Conservation (phyloP, 2,888 invertebrate genomes). For the Campopleginae sp. region DNA sequence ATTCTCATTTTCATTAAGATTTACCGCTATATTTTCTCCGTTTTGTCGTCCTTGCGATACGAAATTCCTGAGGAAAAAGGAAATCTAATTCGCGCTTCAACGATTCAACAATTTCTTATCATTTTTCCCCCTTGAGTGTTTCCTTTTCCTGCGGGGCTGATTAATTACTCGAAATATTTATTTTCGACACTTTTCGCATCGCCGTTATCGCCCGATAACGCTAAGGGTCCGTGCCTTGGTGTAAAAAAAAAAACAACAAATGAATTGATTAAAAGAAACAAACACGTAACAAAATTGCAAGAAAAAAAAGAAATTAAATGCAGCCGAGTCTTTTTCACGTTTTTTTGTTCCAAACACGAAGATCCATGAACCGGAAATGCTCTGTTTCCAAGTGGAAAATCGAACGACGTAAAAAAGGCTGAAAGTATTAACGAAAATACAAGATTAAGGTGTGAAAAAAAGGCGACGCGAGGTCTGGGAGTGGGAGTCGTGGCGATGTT, state of each 20-base stretch:
- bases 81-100: background rate
- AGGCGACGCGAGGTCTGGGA: background rate
- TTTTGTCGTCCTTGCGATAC: constrained; percentile 9
- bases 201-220: background rate
- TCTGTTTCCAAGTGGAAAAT: background rate
- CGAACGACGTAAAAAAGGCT: background rate
- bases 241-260: background rate
- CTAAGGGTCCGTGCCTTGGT: background rate
- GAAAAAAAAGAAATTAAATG: constrained; percentile 2
- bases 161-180: too few relatives aligned
- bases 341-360: background rate
- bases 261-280: background rate
- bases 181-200: too few relatives aligned
- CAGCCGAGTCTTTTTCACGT: background rate
- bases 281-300: background rate
- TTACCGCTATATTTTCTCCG: constrained; percentile 22
- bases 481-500: constrained; percentile 15
- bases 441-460: constrained; percentile 14
- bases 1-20: constrained; percentile 50
- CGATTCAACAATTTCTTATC: background rate
- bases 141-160: too few relatives aligned
- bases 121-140: too few relatives aligned
- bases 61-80: constrained; percentile 16
- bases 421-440: background rate
- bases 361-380: background rate